These are phyloP conservation scores for Lithophane semibrunnea DNA, from an alignment of 2,888 invertebrate species.

Conservation along the genomic window DNA sequence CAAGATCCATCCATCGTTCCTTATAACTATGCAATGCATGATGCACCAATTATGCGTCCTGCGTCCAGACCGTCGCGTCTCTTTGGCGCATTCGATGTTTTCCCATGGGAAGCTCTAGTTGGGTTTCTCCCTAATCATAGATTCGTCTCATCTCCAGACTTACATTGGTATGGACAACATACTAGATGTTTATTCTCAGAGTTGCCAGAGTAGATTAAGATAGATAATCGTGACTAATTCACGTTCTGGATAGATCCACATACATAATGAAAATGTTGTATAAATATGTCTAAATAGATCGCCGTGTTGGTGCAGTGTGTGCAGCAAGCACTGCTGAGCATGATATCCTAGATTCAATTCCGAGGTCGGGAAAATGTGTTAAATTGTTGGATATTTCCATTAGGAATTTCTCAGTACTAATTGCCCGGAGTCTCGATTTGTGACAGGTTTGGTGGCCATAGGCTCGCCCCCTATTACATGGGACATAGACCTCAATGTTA, in stretches of 20 bases:
- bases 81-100: slow-evolving; percentile 19
- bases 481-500: too few species aligned
- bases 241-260: not conserved
- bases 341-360: too few species aligned
- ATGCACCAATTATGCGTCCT: slow-evolving; percentile 35
- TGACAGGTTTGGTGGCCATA: too few species aligned
- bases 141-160: slow-evolving; percentile 33
- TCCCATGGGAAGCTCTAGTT: slow-evolving; percentile 15
- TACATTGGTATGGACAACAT: slow-evolving; percentile 32
- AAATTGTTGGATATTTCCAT: not conserved
- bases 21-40: slow-evolving; percentile 22
- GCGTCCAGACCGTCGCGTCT: slow-evolving; percentile 34
- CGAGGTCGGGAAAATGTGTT: too few species aligned
- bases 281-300: not conserved
- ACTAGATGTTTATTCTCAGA: slow-evolving; percentile 11
- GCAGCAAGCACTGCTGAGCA: too few species aligned
- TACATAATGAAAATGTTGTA: not conserved
- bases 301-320: not conserved
- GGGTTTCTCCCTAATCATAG: slow-evolving; percentile 51
- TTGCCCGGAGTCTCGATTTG: not conserved
- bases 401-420: too few species aligned
- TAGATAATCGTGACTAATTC: slow-evolving; percentile 8
- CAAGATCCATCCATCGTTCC: not conserved
- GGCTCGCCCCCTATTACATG: too few species aligned
- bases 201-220: slow-evolving; percentile 2